A percentile compares a stretch with the other conserved stretches of the same genome.
Conservation (phyloP, 1,140 invertebrate species). For the Cydia pomonella region DNA sequence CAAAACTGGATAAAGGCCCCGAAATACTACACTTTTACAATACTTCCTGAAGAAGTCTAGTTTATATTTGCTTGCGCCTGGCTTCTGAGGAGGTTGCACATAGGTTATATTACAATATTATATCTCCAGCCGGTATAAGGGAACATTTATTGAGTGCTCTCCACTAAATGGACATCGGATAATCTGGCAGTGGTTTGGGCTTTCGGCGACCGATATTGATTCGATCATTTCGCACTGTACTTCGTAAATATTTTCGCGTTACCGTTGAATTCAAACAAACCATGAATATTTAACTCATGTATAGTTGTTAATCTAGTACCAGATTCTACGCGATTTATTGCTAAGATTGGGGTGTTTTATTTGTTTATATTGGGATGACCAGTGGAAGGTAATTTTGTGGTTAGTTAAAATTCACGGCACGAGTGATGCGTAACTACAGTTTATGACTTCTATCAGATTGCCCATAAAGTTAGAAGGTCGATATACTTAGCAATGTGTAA, state of each 20-base stretch:
- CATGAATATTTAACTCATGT: conserved; percentile 23
- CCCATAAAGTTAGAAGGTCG: conserved; percentile 64
- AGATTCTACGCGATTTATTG: conserved; percentile 14
- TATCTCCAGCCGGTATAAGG: neutral
- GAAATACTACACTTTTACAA: neutral
- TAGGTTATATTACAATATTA: neutral
- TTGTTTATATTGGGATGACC: neutral
- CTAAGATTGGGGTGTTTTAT: neutral
- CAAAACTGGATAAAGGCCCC: neutral
- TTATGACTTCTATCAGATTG: conserved; percentile 55
- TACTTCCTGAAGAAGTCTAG: neutral
- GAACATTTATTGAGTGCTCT: neutral
- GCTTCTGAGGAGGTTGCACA: too few relatives aligned
- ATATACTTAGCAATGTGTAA: conserved; percentile 52
- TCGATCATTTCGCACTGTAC: neutral
- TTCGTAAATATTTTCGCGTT: neutral
- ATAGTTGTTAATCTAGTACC: conserved; percentile 17
- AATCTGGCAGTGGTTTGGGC: neutral
- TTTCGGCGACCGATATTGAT: neutral
- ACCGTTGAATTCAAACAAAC: neutral
- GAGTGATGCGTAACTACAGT: conserved; percentile 45
- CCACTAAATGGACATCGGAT: conserved; percentile 11
- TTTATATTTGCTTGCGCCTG: neutral
- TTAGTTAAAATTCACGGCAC: conserved; percentile 44
- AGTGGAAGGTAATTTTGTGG: conserved; percentile 16